A percentile compares a stretch with the other conserved stretches of the same genome.
phyloP scores from a whole-genome alignment of 2,113 vertebrate genomes.

The Chauna torquata region DNA sequence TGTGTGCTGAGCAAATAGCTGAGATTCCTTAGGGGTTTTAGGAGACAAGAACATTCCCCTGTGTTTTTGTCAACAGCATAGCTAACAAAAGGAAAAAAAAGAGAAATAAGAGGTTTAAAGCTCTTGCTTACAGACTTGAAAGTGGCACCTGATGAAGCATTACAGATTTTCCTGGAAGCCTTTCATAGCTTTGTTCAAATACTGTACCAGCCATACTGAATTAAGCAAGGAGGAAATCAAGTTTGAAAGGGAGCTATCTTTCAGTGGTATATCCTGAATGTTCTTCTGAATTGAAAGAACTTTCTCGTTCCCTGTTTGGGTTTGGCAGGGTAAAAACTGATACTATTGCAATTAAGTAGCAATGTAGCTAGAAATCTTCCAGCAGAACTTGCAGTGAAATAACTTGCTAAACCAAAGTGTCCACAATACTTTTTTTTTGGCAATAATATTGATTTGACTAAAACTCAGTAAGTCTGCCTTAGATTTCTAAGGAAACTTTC shows the following conservation, averaged over 20 bases:
- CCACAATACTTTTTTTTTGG: neutral
- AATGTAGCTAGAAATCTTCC: neutral
- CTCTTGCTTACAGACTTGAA: neutral
- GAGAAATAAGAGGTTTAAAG: constrained; percentile 14
- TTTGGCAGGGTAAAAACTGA: neutral
- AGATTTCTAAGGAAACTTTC: neutral
- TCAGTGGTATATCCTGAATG: neutral
- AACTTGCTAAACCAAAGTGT: neutral
- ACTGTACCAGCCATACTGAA: neutral
- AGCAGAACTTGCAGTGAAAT: neutral
- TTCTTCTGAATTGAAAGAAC: neutral
- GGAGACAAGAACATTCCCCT: neutral
- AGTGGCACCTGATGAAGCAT: neutral
- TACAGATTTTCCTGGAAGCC: neutral
- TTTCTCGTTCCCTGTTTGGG: neutral
- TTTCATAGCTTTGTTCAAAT: neutral
- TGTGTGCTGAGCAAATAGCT: constrained; percentile 21
- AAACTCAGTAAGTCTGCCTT: neutral
- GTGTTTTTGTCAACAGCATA: neutral
- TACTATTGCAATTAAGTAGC: neutral
- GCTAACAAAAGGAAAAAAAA: neutral
- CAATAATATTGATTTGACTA: neutral
- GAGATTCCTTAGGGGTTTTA: constrained; percentile 9
- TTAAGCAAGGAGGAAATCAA: neutral
- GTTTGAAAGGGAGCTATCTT: neutral